phyloP scores from a whole-genome alignment of 2,888 invertebrate genomes.

The Macrophya annulata region DNA sequence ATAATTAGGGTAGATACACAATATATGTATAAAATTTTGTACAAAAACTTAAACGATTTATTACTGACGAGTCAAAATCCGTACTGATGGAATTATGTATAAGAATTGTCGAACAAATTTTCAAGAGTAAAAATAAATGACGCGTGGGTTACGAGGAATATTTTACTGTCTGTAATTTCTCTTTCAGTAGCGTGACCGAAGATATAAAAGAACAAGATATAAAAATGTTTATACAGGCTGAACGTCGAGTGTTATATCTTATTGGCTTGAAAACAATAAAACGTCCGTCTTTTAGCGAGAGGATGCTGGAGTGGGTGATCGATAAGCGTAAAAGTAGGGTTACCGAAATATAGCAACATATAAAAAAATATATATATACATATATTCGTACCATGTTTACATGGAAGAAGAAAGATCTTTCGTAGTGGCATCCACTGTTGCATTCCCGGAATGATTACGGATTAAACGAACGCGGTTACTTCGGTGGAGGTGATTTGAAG shows the following conservation, averaged over 20 bases:
- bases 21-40: not conserved
- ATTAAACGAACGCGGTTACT: constrained; percentile 44
- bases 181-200: constrained; percentile 46
- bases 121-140: constrained; percentile 24
- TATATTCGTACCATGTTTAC: too few relatives aligned
- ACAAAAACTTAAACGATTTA: not conserved
- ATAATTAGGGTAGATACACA: not conserved
- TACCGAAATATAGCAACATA: constrained; percentile 12
- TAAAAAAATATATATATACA: too few relatives aligned
- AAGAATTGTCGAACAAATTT: constrained; percentile 9
- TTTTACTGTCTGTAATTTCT: constrained; percentile 48
- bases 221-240: constrained; percentile 55
- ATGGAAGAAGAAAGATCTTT: not conserved
- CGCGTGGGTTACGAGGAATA: constrained; percentile 40
- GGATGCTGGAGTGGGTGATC: constrained; percentile 48
- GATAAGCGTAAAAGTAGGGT: constrained; percentile 51
- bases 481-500: constrained; percentile 34
- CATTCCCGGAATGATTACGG: constrained; percentile 39
- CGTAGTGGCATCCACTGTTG: not conserved
- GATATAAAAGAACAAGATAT: constrained; percentile 48
- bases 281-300: constrained; percentile 34
- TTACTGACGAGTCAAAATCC: not conserved
- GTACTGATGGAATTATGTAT: not conserved
- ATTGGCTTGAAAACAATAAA: constrained; percentile 49
- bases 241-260: constrained; percentile 53